Base-by-base conservation (phyloP, 2,888 invertebrate species). In the Pristionchus japonicus region DNA sequence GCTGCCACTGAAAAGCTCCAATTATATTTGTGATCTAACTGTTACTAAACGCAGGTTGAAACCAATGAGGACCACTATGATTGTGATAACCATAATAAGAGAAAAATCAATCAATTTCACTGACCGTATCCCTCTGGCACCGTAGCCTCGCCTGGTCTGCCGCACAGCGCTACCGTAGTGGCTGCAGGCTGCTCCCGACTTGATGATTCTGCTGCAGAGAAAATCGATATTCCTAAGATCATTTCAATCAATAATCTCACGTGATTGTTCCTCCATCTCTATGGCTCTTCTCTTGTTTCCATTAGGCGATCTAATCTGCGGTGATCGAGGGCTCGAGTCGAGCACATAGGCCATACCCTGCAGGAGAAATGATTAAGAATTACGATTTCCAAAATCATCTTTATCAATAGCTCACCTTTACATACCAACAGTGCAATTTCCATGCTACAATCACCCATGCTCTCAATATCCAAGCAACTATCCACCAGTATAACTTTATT, bases 281-380 rank as follows among this genome's bases (percentile, higher is more conserved):
- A 77, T 77, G n/a, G 77, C 77, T 47, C 77, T 77, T 27, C 77
- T 40, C 77, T 77, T 77, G 43, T 77, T 34, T 77, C 77, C 77
- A 77, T 47, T 77, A 17, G 77, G 43, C 43, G n/a, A 43, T 3
- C n/a, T 43, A 47, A 27, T 40, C 43, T 23, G 43, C n/a, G 77
- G 70, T 20, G 70, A 70, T 34, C 17, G 37, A 23, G 70, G 47
- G 37, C 43, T 43, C 13, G 27, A n/a, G 27, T 77, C 77, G 27
- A 77, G 43, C 40, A 47, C 77, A 47, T 77, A 77, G 43, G 77
- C 40, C 77, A 77, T 77, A 47, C 77, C 77, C 77, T 77, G 47
- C 74, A 74, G 20, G 7, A 6, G 15, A 67, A 15, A 49, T 27
- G 31, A 13, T 37, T 2, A 3, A 47, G 17, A 27, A 27, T 77